Conservation (phyloP, 2,113 vertebrate species). For the Elachura formosa region DNA sequence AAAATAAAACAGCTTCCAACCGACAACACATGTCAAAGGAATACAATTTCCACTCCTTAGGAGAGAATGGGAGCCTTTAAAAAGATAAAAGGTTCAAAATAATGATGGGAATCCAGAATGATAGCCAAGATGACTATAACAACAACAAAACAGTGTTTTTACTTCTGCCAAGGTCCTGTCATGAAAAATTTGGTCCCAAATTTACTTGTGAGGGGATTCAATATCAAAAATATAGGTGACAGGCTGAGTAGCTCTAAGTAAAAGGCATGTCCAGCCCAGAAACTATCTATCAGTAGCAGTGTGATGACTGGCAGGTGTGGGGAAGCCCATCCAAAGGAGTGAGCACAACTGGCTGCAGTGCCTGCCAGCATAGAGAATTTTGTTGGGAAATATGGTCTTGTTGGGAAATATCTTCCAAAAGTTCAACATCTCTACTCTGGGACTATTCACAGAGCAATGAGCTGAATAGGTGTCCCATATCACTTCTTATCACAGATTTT, state of each 20-base stretch:
- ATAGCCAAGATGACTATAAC: background rate
- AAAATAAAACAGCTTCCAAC: too few relatives aligned
- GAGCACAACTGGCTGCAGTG: background rate
- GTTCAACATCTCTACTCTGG: background rate
- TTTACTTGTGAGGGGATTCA: background rate
- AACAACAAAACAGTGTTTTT: background rate
- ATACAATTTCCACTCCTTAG: background rate
- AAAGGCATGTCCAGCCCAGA: background rate
- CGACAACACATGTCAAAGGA: background rate
- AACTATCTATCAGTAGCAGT: background rate
- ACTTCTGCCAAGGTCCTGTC: background rate
- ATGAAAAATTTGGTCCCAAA: background rate
- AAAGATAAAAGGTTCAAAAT: background rate
- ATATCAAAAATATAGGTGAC: background rate
- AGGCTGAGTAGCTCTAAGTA: background rate
- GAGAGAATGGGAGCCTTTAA: background rate
- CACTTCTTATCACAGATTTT: background rate
- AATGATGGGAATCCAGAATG: background rate
- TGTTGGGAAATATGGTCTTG: background rate
- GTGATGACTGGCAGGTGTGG: background rate
- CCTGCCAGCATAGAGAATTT: conserved; percentile 12
- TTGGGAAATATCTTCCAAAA: background rate
- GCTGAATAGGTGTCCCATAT: background rate
- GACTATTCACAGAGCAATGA: background rate
- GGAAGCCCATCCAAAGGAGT: background rate